Base-by-base conservation (phyloP, 2,797 vertebrate genomes). In the Sebastes vulpes region DNA sequence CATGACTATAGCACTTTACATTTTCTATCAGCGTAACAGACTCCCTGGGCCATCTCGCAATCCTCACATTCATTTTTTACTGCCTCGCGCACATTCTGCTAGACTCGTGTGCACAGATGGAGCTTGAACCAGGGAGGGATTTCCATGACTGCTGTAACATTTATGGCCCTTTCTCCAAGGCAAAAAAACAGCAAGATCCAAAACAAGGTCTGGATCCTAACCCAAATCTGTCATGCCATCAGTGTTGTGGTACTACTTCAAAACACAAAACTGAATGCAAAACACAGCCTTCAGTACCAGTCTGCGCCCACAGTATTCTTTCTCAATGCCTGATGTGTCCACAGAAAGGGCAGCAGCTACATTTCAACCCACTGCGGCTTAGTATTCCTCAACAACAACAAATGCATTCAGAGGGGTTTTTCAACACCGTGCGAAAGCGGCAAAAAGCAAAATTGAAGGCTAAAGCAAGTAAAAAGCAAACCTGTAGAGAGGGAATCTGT, bases 1-100 rank as follows among this genome's bases (percentile, higher is more conserved):
- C 87, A 87, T 92, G 93, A 94, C 91, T 93, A 91, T 86, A 86
- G 93, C 88, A 87, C 93, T 94, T 93, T 90, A 94, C 92, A 93
- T 94, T 94, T 93, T 92, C 91, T 90, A 88, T 90, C 93, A 82
- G 87, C 68, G 78, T 90, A 93, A 94, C 92, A 89, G 89, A 93
- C 90, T 93, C 90, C 80, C 78, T 54, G 84, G 82, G 91, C 92
- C 88, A 82, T 87, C 88, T 86, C 81, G 31, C 90, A 86, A 87
- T 81, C 83, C 89, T 77, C 82, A 57, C 91, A 75, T 85, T 86
- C 78, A 88, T 94, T 92, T 91, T 89, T 92, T 89, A 91, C 90
- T 66, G 79, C 77, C 70, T 72, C 23, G 5, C 18, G 25, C 81
- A 72, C 82, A 76, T 89, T 79, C 76, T 68, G 75, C 77, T 64